Evolutionary conservation across 2,888 invertebrate species (phyloP).

Genomic region (Cantharis flavilabris): DNA sequence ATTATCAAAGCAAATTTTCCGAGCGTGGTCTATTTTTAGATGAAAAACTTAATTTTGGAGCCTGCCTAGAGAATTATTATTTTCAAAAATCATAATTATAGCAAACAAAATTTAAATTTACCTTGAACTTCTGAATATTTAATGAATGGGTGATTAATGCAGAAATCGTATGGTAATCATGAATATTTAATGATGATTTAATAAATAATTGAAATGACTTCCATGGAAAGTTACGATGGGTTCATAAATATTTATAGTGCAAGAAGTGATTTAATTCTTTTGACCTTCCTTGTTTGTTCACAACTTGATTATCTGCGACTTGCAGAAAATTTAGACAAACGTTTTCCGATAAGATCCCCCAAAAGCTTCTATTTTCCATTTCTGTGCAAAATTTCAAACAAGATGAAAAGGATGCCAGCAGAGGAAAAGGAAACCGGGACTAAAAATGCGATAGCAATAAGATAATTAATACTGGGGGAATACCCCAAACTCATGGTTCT

Average conservation of each 20-base stretch:
- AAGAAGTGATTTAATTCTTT: background rate
- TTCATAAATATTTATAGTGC: background rate
- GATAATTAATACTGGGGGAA: background rate
- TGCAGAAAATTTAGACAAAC: background rate
- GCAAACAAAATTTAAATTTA: background rate
- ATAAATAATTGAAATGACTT: background rate
- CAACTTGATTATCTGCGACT: background rate
- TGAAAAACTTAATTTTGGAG: background rate
- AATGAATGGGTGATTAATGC: background rate
- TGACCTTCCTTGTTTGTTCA: background rate
- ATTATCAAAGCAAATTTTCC: constrained; percentile 12
- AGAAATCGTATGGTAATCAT: background rate
- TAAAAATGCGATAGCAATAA: background rate
- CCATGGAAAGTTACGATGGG: background rate
- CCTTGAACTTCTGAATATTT: background rate
- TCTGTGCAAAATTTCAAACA: background rate
- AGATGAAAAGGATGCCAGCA: background rate
- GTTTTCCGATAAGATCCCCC: background rate
- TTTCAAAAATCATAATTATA: background rate
- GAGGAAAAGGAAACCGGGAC: background rate
- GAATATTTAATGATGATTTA: background rate
- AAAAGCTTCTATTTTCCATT: background rate
- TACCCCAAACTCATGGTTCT: background rate
- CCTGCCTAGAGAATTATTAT: background rate
- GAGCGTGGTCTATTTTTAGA: constrained; percentile 11